Evolutionary conservation across 2,113 vertebrate genomes (phyloP), one percentile per base, ranked within the genome.

Genomic region (Theropithecus gelada): DNA sequence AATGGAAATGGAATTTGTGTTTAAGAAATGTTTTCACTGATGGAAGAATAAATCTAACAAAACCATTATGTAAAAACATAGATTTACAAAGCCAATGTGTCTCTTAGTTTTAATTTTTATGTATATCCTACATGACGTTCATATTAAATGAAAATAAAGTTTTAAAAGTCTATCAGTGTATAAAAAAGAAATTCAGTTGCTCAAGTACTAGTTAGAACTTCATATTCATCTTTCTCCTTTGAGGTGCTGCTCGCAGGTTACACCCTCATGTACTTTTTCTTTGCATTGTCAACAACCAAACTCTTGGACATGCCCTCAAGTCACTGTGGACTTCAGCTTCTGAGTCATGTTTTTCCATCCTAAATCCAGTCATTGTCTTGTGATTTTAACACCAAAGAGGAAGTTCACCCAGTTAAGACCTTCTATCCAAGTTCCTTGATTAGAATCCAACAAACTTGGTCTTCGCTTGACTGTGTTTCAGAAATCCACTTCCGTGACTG

Each of bases 1-100:
- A 81, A 35, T 97, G 75, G 82, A 88, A 97, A 97, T 97, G 73
- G 75, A 98, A 96, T 97, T 94, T 66, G 27, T 80, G 8, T 96
- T 97, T 97, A 73, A 88, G 27, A 97, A 94, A 92, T 76, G n/a
- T 92, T 93, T 61, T 83, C 0, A 6, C 73, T 86, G 84, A 75
- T 82, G 30, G 38, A 93, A 97, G 96, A 91, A 93, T 64, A 68
- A 90, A 78, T 66, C 89, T 86, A 94, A 79, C 22, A 96, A 97
- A 82, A 50, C 20, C 23, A 61, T 30, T 90, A 90, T 66, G 25
- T 93, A 85, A 93, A 93, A 81, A 88, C 76, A 94, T 40, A 84
- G 68, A 94, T 75, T 96, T 68, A 93, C 40, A 91, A 93, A 88
- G 40, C 35, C 76, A 96, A 76, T 95, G 79, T 87, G 86, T 27